These are phyloP conservation scores for Drosophila pandora DNA, from an alignment of 1,140 invertebrate genomes.

Conservation along the genomic window DNA sequence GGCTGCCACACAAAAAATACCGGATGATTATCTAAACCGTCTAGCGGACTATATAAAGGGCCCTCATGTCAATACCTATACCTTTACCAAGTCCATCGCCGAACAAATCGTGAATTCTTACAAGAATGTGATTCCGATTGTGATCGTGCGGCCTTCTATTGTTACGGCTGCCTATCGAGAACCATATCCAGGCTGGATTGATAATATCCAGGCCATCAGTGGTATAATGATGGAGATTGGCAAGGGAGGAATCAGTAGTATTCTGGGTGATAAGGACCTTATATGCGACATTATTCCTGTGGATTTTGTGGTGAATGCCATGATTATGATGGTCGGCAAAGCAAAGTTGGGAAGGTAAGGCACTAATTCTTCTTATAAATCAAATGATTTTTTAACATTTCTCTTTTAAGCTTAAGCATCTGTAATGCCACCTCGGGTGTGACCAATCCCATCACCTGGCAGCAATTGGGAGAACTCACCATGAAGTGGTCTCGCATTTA, in stretches of 20 bases:
- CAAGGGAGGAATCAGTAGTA: constrained; percentile 93
- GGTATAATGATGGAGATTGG: constrained; percentile 93
- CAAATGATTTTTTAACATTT: neutral
- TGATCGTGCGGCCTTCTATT: constrained; percentile 96
- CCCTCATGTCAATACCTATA: constrained; percentile 94
- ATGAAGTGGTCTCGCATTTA: constrained; percentile 89
- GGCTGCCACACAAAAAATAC: constrained; percentile 86
- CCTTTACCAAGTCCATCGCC: constrained; percentile 93
- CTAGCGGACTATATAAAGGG: constrained; percentile 86
- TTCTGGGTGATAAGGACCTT: constrained; percentile 89
- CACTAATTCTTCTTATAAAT: neutral
- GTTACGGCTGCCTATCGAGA: constrained; percentile 91
- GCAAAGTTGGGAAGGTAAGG: constrained; percentile 83
- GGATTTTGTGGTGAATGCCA: constrained; percentile 94
- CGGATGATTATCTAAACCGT: constrained; percentile 86
- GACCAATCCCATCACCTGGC: constrained; percentile 94
- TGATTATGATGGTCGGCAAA: constrained; percentile 90
- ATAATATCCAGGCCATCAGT: constrained; percentile 95
- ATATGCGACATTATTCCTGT: constrained; percentile 95
- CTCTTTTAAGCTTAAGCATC: constrained; percentile 84
- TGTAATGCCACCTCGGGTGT: constrained; percentile 96
- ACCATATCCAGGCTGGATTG: constrained; percentile 94
- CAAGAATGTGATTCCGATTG: constrained; percentile 88
- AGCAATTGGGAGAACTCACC: constrained; percentile 88
- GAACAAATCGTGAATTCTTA: constrained; percentile 89